Percentiles rank a stretch among this genome's conserved stretches.
phyloP scores from a whole-genome alignment of 2,113 vertebrate genomes.

The Phocoena phocoena region DNA sequence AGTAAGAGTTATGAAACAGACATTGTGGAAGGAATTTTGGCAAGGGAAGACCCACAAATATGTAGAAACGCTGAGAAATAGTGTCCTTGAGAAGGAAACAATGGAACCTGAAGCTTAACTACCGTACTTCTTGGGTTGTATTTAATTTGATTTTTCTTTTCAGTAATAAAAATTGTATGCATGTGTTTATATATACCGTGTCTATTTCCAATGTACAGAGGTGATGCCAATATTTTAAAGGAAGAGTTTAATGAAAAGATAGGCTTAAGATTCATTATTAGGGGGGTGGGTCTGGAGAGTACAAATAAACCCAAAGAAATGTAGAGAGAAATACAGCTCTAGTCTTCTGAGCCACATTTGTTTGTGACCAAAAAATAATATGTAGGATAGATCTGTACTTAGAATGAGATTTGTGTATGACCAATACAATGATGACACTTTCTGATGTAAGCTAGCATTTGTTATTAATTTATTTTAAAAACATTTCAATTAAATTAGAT shows the following conservation, averaged over 20 bases:
- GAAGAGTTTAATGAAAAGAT: neutral
- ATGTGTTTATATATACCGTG: too few relatives aligned
- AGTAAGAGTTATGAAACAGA: neutral
- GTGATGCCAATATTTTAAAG: neutral
- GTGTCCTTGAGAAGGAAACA: neutral
- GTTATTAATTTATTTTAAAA: neutral
- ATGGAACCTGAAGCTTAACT: neutral
- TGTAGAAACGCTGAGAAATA: neutral
- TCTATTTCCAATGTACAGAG: neutral
- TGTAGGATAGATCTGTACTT: neutral
- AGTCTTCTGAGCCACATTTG: neutral
- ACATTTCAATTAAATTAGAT: neutral
- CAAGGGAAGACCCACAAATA: neutral
- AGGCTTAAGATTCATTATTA: neutral
- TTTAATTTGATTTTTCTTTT: neutral
- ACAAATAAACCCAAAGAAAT: neutral
- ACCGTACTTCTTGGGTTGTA: neutral
- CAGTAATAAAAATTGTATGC: neutral
- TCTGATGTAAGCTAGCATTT: slow-evolving; percentile 7
- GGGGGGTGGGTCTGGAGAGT: neutral
- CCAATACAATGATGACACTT: neutral
- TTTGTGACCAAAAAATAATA: neutral
- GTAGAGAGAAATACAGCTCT: neutral
- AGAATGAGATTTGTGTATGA: neutral
- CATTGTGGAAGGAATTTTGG: neutral